Evolutionary conservation across 2,797 vertebrate species (phyloP).

Genomic region (Rhabdophis nuchalis): DNA sequence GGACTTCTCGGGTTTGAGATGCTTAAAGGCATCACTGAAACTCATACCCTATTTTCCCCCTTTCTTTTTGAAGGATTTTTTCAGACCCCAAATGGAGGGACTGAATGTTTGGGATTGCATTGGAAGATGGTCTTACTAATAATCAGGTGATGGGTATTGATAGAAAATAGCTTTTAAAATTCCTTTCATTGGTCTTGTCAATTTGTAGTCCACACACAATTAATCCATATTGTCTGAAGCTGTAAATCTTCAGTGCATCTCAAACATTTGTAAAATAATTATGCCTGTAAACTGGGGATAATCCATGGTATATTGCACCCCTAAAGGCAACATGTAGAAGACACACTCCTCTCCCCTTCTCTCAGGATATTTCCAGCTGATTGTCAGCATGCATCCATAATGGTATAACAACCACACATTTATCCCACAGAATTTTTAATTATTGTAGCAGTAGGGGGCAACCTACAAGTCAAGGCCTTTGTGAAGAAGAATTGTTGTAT

Average conservation of each 20-base stretch:
- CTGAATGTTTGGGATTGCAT: background rate
- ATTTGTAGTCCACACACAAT: too few relatives aligned
- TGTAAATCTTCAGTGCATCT: background rate
- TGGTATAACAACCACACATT: background rate
- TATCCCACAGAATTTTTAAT: background rate
- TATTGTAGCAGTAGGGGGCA: background rate
- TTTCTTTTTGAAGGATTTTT: background rate
- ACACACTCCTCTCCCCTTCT: background rate
- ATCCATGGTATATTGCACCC: background rate
- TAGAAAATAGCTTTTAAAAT: background rate
- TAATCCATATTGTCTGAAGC: background rate
- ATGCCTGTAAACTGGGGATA: background rate
- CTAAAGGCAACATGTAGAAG: background rate
- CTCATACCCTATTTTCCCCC: background rate
- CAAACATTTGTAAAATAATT: background rate
- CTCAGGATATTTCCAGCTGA: background rate
- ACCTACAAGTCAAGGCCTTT: background rate
- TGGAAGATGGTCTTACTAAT: background rate
- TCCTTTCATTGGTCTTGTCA: background rate
- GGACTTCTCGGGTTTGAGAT: background rate
- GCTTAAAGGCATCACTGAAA: background rate
- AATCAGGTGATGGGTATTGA: background rate
- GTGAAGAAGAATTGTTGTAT: background rate
- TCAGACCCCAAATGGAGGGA: background rate
- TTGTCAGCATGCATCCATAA: background rate